Conservation (phyloP, 2,113 vertebrate genomes). For the Podiceps cristatus region DNA sequence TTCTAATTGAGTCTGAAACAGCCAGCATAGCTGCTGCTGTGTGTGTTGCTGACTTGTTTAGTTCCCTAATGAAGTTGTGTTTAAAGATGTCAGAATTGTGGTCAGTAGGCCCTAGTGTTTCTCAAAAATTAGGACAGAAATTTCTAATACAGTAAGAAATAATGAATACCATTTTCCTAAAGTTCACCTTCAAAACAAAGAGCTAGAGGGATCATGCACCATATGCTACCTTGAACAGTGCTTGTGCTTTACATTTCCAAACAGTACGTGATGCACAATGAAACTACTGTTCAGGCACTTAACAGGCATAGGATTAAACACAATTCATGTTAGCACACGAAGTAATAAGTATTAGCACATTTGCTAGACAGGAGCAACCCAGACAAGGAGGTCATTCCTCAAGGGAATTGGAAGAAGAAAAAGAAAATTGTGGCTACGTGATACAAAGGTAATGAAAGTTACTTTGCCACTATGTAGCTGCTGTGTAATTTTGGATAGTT, state of each 20-base stretch:
- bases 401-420: neutral
- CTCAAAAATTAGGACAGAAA: neutral
- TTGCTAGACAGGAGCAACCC: neutral
- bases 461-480: neutral
- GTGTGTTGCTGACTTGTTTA: neutral
- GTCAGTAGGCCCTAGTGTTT: neutral
- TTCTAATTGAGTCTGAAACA: neutral
- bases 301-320: neutral
- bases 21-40: neutral
- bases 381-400: constrained; percentile 2
- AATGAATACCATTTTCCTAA: neutral
- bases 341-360: neutral
- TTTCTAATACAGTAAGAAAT: neutral
- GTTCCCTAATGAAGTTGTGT: neutral
- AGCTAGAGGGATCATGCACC: neutral
- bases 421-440: neutral
- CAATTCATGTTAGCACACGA: neutral
- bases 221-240: neutral
- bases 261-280: neutral
- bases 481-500: neutral
- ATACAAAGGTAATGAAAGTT: neutral
- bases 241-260: neutral
- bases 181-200: neutral
- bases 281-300: neutral
- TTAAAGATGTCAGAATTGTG: neutral